Evolutionary conservation across 2,113 vertebrate species (phyloP), one percentile per base, ranked within the genome.

Genomic region (Heterocephalus glaber): DNA sequence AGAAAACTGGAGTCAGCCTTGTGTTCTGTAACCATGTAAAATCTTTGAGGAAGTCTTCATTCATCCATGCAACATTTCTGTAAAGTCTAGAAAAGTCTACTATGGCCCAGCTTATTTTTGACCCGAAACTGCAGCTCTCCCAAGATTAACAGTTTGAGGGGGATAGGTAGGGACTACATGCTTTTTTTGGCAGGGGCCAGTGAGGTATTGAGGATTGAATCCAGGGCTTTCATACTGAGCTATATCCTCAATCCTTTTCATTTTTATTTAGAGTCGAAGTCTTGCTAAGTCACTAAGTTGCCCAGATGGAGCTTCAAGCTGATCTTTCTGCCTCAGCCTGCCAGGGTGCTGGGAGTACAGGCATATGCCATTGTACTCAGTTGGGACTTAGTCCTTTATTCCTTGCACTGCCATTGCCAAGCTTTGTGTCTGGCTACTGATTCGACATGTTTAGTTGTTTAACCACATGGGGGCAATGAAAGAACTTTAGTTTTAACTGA

Each of bases 131-230:
- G 22, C 1, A 5, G 13, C 5, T 63, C 19, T 30, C 8, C 63
- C n/a, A 60, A 63, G 4, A 1, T 35, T 47, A 41, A 80, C 7
- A 20, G 4, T 81, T 83, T 49, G 41, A 5, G 44, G 33, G 76
- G n/a, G 20, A 10, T 33, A 28, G 13, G 4, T 28, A 41, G 1
- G 8, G 24, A 4, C 20, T 26, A 0, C 30, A 30, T 41, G 6
- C 30, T 54, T 54, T 79, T 79, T 54, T 77, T 17, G 47, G 7
- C 26, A 77, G 14, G 26, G 26, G 16, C 26, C 44, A 49, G 7
- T 17, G 28, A 6, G 26, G 14, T 77, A 9, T 33, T 49, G 10
- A 9, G 19, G 76, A 54, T 9, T 54, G 49, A 79, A 54, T 47
- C 16, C 30, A 35, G 17, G 49, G 41, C 16, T 54, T 54, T 54